phyloP scores from a whole-genome alignment of 2,888 invertebrate genomes.

The Seladonia tumulorum region DNA sequence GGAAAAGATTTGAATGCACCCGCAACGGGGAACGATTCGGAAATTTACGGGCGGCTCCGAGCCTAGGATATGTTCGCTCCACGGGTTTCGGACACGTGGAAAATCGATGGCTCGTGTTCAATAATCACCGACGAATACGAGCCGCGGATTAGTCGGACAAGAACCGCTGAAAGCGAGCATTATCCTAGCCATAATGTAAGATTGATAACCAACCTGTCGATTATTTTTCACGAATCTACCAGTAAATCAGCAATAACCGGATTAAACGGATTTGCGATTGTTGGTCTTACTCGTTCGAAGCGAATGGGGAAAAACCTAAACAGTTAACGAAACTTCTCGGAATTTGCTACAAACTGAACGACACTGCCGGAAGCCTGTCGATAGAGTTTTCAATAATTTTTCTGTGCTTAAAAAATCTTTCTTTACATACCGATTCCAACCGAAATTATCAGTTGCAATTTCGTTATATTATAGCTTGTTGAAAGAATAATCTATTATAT shows the following conservation, averaged over 20 bases:
- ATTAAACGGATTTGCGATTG: background rate
- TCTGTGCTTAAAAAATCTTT: no score
- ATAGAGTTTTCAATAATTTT: no score
- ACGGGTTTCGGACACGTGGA: slow-evolving; percentile 12
- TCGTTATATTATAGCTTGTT: no score
- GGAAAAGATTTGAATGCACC: slow-evolving; percentile 35
- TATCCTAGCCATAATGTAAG: background rate
- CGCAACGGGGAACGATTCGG: slow-evolving; percentile 1
- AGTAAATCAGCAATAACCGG: background rate
- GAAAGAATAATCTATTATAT: no score
- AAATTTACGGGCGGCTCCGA: slow-evolving; percentile 34
- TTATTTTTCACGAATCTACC: background rate
- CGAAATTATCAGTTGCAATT: no score
- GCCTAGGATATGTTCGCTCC: slow-evolving; percentile 4
- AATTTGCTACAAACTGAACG: background rate
- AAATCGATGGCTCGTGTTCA: slow-evolving; percentile 42
- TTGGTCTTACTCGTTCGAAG: background rate
- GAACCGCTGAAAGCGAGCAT: slow-evolving; percentile 6
- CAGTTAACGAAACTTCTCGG: no score
- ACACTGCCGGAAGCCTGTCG: no score
- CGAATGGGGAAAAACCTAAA: background rate
- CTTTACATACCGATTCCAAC: no score
- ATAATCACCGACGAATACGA: slow-evolving; percentile 41
- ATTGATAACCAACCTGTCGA: background rate
- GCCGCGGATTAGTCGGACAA: slow-evolving; percentile 15